Conservation (phyloP, 2,888 invertebrate genomes). For the Rhabditophanes sp. region DNA sequence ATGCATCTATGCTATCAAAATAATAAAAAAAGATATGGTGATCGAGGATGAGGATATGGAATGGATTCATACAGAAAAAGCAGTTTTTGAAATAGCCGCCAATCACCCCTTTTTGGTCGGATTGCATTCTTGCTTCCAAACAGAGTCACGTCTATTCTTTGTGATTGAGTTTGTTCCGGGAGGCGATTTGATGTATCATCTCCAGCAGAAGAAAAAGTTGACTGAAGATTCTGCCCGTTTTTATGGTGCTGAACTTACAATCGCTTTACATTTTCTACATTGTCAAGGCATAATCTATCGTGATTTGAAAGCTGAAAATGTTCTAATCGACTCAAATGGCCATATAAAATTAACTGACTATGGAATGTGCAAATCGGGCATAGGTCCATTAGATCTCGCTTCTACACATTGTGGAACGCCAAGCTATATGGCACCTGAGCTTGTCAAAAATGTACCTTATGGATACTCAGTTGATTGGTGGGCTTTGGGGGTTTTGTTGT, state of each 20-base stretch:
- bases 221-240: conserved; percentile 85
- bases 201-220: conserved; percentile 85
- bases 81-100: conserved; percentile 96
- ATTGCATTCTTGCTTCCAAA: conserved; percentile 92
- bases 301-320: conserved; percentile 58
- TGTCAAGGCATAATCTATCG: conserved; percentile 64
- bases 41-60: conserved; percentile 87
- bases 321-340: conserved; percentile 88
- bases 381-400: conserved; percentile 79
- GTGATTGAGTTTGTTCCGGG: conserved; percentile 97
- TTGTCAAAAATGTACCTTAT: conserved; percentile 50
- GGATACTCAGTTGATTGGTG: conserved; percentile 19
- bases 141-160: conserved; percentile 57
- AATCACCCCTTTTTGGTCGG: conserved; percentile 98
- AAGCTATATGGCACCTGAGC: conserved; percentile 97
- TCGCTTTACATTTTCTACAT: conserved; percentile 91
- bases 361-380: conserved; percentile 74
- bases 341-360: conserved; percentile 97
- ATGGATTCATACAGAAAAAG: conserved; percentile 90
- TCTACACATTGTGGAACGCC: conserved; percentile 81
- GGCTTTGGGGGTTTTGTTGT: conserved; percentile 75
- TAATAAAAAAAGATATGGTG: conserved; percentile 92
- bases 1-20: conserved; percentile 97
- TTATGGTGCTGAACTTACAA: conserved; percentile 92
- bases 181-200: conserved; percentile 90